Evolutionary conservation across 2,888 invertebrate species (phyloP), one percentile per base, ranked within the genome.

Genomic region (Himalopsyche tibetana): DNA sequence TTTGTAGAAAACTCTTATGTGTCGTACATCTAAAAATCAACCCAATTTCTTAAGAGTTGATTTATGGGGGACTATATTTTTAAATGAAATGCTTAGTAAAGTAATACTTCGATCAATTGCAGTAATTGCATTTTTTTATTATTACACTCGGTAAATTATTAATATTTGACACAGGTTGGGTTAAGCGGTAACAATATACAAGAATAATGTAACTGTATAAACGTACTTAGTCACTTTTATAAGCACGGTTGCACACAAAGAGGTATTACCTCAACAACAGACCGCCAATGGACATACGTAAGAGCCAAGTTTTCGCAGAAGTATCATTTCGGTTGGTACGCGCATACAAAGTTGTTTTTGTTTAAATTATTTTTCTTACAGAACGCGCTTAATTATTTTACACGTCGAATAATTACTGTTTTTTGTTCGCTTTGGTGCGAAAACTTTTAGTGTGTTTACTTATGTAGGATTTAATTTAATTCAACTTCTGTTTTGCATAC

Each of bases 381-480:
- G 28, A 63, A 19, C 63, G 63, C 63, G 63, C 28, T 63, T 63
- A 63, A 63, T 63, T 63, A 63, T 63, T 63, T 63, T 63, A 63
- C 63, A 63, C 63, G 15, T 63, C 28, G 63, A 63, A 63, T 63
- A 63, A 63, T 63, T 63, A 63, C 63, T 63, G 63, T 63, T 63
- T 63, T 63, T 63, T 63, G 19, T 63, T 63, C 63, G 63, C 63
- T 63, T 63, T 63, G 63, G 63, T 63, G 63, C 63, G 63, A 63
- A 63, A 63, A 63, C 63, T 63, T 63, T 63, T 63, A 63, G 63
- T 63, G 19, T 63, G 63, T 63, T 63, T 19, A 63, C 63, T 63
- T 63, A 63, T 63, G 63, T 63, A 63, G 63, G 63, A 63, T 63
- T 63, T 63, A 63, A 63, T 63, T 63, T 63, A 63, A 63, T 63